phyloP scores from a whole-genome alignment of 2,888 invertebrate genomes.

The Syritta pipiens region DNA sequence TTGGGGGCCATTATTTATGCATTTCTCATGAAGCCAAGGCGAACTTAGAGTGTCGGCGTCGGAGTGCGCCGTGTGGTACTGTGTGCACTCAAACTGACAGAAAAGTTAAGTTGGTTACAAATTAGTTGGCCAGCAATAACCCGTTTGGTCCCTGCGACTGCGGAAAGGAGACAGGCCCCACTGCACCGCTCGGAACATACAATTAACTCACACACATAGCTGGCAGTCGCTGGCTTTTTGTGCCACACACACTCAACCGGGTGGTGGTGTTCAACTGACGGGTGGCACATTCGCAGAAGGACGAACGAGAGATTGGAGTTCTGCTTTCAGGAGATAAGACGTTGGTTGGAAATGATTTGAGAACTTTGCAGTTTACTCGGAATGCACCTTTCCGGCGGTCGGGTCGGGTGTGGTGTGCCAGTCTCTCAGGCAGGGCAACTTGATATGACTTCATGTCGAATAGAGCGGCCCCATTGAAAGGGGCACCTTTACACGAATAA shows the following conservation, averaged over 20 bases:
- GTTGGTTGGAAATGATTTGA: slow-evolving; percentile 67
- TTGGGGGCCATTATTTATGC: slow-evolving; percentile 65
- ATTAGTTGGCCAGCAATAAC: slow-evolving; percentile 66
- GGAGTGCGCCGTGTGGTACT: slow-evolving; percentile 53
- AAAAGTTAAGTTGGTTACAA: slow-evolving; percentile 70
- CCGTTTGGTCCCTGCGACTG: slow-evolving; percentile 32
- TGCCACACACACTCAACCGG: slow-evolving; percentile 10
- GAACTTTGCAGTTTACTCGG: slow-evolving; percentile 58
- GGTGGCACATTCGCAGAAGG: slow-evolving; percentile 19
- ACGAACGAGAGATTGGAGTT: slow-evolving; percentile 53
- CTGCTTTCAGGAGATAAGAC: slow-evolving; percentile 66
- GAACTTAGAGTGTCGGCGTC: slow-evolving; percentile 26
- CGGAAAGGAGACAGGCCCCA: slow-evolving; percentile 1
- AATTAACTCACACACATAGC: slow-evolving; percentile 54
- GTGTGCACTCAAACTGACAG: slow-evolving; percentile 69
- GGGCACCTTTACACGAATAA: slow-evolving; percentile 54
- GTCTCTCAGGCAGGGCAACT: slow-evolving; percentile 8
- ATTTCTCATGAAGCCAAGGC: slow-evolving; percentile 66
- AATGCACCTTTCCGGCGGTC: slow-evolving; percentile 48
- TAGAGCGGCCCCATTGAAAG: slow-evolving; percentile 13
- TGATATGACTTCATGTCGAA: slow-evolving; percentile 58
- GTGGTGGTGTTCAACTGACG: slow-evolving; percentile 18
- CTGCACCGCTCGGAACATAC: slow-evolving; percentile 51
- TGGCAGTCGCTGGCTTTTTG: slow-evolving; percentile 28
- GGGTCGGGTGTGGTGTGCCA: too few relatives aligned